Evolutionary conservation across 35 echinoderm and acorn worm species (phyloP), one percentile per base, ranked within the genome.

Genomic region (Acanthaster planci): DNA sequence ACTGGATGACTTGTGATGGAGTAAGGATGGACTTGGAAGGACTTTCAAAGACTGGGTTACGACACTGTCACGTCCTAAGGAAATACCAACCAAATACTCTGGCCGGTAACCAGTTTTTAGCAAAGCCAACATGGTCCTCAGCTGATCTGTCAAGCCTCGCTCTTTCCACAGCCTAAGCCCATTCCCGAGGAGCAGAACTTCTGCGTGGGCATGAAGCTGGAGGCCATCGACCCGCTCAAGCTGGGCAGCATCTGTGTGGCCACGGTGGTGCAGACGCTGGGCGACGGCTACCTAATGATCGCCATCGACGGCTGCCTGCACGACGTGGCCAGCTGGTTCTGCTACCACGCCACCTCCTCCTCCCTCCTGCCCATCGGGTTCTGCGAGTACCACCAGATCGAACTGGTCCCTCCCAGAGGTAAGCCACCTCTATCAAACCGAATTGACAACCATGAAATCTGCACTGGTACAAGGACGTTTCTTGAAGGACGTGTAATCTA

Each of bases 311-410:
- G 92, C 5, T 94, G 89, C 64, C 60, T 91, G 37, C 92, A 90
- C 15, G 92, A 94, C 50, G 87, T 79, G 32, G 88, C 60, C 84
- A 90, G 92, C 82, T 94, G 92, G 89, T 99, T 99, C 79, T 99
- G 96, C 72, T 94, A 93, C 64, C 96, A 99, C 78, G 58, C 56
- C 31, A 94, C 85, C 29, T 99, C 96, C 29, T 78, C 96, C 0
- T 84, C 88, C 8, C 85, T 99, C 4, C 89, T 99, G 2, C 96
- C 91, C 17, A 89, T 93, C 19, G 96, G 96, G 0, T 99, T 99
- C 85, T 99, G 96, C 83, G 92, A 99, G 36, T 87, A 94, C 55
- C 88, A 99, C 57, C 89, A 94, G 57, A 99, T 99, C 51, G 92
- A 93, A 19, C 86, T 99, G 23, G 77, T 91, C 2, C 96, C 96